Conservation (phyloP, 2,888 invertebrate species). For the Clanis bilineata region DNA sequence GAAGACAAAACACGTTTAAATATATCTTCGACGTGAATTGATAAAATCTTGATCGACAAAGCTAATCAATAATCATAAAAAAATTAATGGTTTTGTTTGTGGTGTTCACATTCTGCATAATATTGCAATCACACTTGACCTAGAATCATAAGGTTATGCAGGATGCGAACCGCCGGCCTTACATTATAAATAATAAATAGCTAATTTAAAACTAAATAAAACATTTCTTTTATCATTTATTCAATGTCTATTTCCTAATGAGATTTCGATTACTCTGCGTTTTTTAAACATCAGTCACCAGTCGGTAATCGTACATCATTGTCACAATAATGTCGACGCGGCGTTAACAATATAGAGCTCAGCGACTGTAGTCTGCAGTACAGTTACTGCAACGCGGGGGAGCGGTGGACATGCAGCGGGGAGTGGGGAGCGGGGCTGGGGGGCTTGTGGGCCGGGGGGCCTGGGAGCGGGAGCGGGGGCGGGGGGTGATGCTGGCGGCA, state of each 20-base stretch:
- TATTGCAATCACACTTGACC: constrained; percentile 26
- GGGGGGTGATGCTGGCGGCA: constrained; percentile 19
- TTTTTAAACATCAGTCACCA: constrained; percentile 65
- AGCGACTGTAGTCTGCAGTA: background rate
- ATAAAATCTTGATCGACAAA: constrained; percentile 37
- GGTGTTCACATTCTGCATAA: constrained; percentile 29
- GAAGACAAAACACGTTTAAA: constrained; percentile 31
- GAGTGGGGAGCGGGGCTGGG: constrained; percentile 17
- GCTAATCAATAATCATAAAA: constrained; percentile 37
- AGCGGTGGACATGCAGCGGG: constrained; percentile 14
- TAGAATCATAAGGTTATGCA: constrained; percentile 31
- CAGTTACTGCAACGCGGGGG: constrained; percentile 11
- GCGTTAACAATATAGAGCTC: constrained; percentile 16
- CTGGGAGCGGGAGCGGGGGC: background rate
- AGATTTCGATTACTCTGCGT: constrained; percentile 69
- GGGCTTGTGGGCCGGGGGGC: constrained; percentile 8
- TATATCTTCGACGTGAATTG: constrained; percentile 32
- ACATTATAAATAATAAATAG: constrained; percentile 68
- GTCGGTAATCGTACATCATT: constrained; percentile 51
- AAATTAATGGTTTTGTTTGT: constrained; percentile 30
- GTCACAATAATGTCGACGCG: constrained; percentile 41
- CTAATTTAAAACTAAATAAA: constrained; percentile 70
- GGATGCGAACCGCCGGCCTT: constrained; percentile 42
- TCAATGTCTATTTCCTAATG: constrained; percentile 70
- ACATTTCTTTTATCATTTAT: constrained; percentile 52